These are phyloP conservation scores for Drosophila nikananu DNA, from an alignment of 1,140 invertebrate genomes.

Conservation along the genomic window DNA sequence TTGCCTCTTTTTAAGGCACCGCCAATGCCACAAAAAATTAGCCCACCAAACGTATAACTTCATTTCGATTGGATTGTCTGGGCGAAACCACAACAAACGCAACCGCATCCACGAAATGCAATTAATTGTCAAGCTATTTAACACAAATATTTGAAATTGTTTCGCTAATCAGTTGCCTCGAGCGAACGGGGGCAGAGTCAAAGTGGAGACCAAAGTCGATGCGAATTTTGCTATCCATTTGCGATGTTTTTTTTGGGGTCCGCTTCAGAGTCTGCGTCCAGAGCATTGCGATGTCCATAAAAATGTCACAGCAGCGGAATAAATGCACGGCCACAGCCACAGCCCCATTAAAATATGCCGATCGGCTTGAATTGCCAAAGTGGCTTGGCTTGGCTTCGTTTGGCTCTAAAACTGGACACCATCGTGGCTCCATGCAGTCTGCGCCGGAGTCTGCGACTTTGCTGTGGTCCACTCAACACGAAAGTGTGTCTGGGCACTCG, in stretches of 20 bases:
- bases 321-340: slow-evolving; percentile 40
- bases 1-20: slow-evolving; percentile 41
- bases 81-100: slow-evolving; percentile 50
- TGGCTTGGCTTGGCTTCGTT: slow-evolving; percentile 25
- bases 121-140: slow-evolving; percentile 69
- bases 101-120: slow-evolving; percentile 60
- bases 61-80: slow-evolving; percentile 39
- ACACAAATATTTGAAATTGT: slow-evolving; percentile 74
- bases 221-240: slow-evolving; percentile 23
- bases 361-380: slow-evolving; percentile 65
- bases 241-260: slow-evolving; percentile 29
- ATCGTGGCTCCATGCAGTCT: slow-evolving; percentile 59
- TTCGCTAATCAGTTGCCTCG: slow-evolving; percentile 55
- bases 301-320: slow-evolving; percentile 72
- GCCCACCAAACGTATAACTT: slow-evolving; percentile 50
- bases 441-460: slow-evolving; percentile 41
- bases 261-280: slow-evolving; percentile 29
- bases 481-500: slow-evolving; percentile 33
- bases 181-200: slow-evolving; percentile 57
- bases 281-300: slow-evolving; percentile 76
- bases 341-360: slow-evolving; percentile 54
- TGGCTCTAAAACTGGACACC: slow-evolving; percentile 48
- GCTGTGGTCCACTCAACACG: slow-evolving; percentile 30
- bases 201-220: slow-evolving; percentile 40
- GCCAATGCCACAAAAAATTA: slow-evolving; percentile 38